A percentile compares a stretch with the other conserved stretches of the same genome.
Evolutionary conservation across 2,113 vertebrate genomes (phyloP).

Genomic region (Corythornis vintsioides): DNA sequence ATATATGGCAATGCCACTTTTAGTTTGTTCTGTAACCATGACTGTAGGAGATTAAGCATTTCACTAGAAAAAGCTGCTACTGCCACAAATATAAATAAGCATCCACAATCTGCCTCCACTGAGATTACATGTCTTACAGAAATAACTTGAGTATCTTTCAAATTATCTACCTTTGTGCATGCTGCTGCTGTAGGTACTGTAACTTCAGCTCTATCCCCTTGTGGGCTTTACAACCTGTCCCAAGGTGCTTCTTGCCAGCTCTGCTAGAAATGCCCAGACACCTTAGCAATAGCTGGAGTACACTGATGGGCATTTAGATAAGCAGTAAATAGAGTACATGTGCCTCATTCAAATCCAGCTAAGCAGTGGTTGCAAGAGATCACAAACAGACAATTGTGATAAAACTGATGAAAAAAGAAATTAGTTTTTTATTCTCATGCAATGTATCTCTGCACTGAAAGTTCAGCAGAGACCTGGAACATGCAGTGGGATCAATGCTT

Average conservation of each 20-base stretch:
- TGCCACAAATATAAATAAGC: background rate
- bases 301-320: background rate
- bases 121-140: background rate
- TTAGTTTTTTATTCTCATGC: background rate
- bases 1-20: background rate
- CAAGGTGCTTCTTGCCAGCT: background rate
- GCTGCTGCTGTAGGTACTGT: background rate
- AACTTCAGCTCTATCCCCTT: background rate
- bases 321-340: background rate
- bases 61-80: background rate
- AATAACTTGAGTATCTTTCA: background rate
- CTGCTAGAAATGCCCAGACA: background rate
- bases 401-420: background rate
- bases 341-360: background rate
- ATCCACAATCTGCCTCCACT: background rate
- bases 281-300: background rate
- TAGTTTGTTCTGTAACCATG: background rate
- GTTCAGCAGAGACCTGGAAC: background rate
- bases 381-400: background rate
- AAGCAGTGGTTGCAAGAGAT: background rate
- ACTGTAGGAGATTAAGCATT: background rate
- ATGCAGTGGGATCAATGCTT: fast-evolving
- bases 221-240: background rate
- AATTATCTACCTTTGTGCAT: background rate
- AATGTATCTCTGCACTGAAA: background rate